Percentiles rank a stretch among this genome's conserved stretches.
These are phyloP conservation scores for Variabilichromis moorii DNA, from an alignment of 2,113 vertebrate species.

Conservation along the genomic window DNA sequence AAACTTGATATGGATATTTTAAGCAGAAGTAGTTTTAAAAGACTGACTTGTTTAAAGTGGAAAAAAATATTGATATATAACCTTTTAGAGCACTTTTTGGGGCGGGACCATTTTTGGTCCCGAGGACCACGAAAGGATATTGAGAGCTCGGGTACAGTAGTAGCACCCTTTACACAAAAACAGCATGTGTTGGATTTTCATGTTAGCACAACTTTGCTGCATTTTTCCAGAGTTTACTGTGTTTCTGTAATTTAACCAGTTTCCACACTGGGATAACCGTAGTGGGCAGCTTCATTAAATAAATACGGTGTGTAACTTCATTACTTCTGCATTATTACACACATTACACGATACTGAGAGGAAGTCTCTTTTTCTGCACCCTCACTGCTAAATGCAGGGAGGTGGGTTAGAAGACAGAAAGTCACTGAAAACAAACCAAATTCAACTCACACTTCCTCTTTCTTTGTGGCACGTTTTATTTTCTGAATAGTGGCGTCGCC, in stretches of 20 bases:
- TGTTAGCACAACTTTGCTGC: not conserved
- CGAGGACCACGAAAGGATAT: no score
- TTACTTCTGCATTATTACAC: not conserved
- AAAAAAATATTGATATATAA: no score
- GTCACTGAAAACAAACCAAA: not conserved
- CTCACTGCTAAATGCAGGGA: not conserved
- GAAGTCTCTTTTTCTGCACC: not conserved
- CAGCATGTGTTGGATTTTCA: not conserved
- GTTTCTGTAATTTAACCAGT: not conserved
- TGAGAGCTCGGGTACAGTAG: fast-evolving
- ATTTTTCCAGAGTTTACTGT: not conserved
- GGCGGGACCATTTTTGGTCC: no score
- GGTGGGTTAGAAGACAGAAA: not conserved
- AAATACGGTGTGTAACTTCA: not conserved
- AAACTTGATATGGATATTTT: no score
- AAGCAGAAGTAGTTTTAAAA: no score
- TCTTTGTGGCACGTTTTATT: not conserved
- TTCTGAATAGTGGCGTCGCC: not conserved
- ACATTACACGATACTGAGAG: not conserved
- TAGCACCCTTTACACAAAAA: not conserved
- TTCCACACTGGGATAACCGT: not conserved
- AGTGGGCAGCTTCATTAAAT: not conserved
- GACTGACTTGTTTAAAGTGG: no score
- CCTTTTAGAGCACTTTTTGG: no score
- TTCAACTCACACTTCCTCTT: not conserved